These are phyloP conservation scores for Pogonophryne albipinna DNA, from an alignment of 2,797 vertebrate species.

Conservation along the genomic window DNA sequence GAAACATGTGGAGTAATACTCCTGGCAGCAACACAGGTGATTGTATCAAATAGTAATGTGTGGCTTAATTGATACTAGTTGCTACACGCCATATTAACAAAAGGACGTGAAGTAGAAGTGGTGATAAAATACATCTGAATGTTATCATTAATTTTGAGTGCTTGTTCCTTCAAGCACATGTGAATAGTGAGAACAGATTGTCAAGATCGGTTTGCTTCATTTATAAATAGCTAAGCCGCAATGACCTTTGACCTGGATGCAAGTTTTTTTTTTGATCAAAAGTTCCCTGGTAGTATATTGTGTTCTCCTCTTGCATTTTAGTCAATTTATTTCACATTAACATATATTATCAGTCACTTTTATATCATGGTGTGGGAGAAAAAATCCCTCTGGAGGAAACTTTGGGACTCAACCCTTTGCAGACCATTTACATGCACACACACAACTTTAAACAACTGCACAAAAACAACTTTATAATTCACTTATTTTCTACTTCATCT, in stretches of 20 bases:
- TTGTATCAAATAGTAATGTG: constrained; percentile 70
- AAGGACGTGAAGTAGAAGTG: constrained; percentile 39
- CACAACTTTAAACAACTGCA: too few species aligned
- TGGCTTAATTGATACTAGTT: constrained; percentile 74
- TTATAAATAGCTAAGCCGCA: not conserved
- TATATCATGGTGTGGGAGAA: not conserved
- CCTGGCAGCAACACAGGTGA: constrained; percentile 63
- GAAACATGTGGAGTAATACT: constrained; percentile 60
- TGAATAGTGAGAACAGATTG: not conserved
- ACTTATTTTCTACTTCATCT: too few species aligned
- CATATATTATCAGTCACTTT: not conserved
- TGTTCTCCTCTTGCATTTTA: too few species aligned
- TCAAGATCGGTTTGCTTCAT: not conserved
- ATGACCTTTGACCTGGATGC: not conserved
- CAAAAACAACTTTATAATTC: too few species aligned
- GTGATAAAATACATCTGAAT: constrained; percentile 34
- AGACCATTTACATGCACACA: too few species aligned
- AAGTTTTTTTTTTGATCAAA: not conserved
- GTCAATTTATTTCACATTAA: not conserved
- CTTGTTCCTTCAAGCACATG: constrained; percentile 15
- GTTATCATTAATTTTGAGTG: constrained; percentile 16
- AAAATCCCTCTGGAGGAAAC: too few species aligned
- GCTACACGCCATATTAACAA: constrained; percentile 57
- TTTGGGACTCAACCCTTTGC: too few species aligned
- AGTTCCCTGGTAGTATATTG: too few species aligned